Evolutionary conservation across 2,888 invertebrate genomes (phyloP).

Genomic region (Drosophila mettleri): DNA sequence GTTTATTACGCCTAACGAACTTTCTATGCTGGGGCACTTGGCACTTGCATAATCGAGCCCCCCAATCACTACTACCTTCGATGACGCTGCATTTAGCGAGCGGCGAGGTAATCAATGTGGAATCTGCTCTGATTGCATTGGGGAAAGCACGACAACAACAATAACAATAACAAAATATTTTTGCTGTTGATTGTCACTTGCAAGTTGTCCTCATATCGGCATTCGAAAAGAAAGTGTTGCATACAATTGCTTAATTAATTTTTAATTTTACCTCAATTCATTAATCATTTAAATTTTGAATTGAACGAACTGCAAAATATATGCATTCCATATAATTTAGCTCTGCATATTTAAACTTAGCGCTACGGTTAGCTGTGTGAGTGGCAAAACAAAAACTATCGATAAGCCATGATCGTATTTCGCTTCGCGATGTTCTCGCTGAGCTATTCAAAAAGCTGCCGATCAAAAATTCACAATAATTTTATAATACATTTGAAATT

Average conservation of each 20-base stretch:
- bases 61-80: not conserved
- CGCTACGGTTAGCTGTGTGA: slow-evolving; percentile 22
- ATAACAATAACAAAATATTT: not conserved
- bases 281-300: not conserved
- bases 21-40: slow-evolving; percentile 66
- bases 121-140: slow-evolving; percentile 54
- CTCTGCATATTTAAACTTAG: slow-evolving; percentile 3
- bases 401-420: slow-evolving; percentile 40
- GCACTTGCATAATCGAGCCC: slow-evolving; percentile 59
- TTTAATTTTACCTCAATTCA: not conserved
- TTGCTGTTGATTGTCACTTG: slow-evolving; percentile 36
- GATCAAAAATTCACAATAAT: not conserved
- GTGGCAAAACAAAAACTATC: slow-evolving; percentile 32
- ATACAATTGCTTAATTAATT: not conserved
- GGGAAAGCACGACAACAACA: slow-evolving; percentile 49
- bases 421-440: not conserved
- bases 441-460: not conserved
- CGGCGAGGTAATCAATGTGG: slow-evolving; percentile 57
- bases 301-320: not conserved
- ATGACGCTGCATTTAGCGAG: slow-evolving; percentile 56
- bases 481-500: not conserved
- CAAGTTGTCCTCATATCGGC: not conserved
- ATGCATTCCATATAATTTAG: not conserved
- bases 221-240: slow-evolving; percentile 38
- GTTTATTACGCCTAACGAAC: slow-evolving; percentile 75